phyloP scores from a whole-genome alignment of 2,888 invertebrate species.

The Oegoconia quadripuncta region DNA sequence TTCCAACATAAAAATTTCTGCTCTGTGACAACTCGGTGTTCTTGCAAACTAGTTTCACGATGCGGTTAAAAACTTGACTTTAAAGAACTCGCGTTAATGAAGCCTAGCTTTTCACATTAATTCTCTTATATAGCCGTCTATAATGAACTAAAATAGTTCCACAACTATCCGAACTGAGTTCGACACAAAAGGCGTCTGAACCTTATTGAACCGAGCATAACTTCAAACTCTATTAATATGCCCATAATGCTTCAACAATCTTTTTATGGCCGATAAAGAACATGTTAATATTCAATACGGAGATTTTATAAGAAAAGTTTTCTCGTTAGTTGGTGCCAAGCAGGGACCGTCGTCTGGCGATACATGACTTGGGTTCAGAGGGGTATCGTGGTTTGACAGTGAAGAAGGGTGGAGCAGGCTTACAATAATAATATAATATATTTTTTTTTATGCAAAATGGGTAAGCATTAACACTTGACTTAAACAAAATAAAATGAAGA shows the following conservation, averaged over 20 bases:
- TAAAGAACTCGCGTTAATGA: background rate
- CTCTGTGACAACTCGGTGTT: no score
- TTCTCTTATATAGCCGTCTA: background rate
- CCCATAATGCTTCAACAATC: constrained; percentile 37
- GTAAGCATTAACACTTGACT: no score
- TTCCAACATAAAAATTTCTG: no score
- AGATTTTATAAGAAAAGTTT: constrained; percentile 65
- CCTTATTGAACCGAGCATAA: constrained; percentile 7
- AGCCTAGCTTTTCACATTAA: background rate
- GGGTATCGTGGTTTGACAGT: constrained; percentile 8
- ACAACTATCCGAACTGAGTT: constrained; percentile 9
- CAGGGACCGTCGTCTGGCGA: constrained; percentile 35
- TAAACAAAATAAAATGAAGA: no score
- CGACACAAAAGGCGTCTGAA: constrained; percentile 8
- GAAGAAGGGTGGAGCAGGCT: background rate
- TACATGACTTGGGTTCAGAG: constrained; percentile 31
- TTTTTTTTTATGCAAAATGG: no score
- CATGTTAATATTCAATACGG: constrained; percentile 70
- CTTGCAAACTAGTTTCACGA: no score
- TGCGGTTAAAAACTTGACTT: no score
- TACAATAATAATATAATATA: background rate
- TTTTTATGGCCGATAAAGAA: constrained; percentile 58
- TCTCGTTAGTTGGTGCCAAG: constrained; percentile 51
- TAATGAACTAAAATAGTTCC: constrained; percentile 13
- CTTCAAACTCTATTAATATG: constrained; percentile 45